Conservation (phyloP, 2,113 vertebrate genomes). For the Cynoglossus semilaevis region DNA sequence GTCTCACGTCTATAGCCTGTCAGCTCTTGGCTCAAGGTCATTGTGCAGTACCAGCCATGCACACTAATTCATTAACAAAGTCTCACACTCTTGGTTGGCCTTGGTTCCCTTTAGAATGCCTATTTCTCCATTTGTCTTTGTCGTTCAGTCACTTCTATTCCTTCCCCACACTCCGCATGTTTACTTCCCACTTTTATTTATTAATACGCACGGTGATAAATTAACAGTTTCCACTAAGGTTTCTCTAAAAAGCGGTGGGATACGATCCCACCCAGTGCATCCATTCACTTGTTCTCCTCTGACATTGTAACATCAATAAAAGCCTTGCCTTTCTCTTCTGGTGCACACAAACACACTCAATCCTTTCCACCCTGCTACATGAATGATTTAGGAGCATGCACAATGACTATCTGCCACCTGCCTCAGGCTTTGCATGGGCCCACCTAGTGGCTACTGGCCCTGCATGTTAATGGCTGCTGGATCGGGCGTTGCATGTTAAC, state of each 20-base stretch:
- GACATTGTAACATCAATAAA: slow-evolving; percentile 36
- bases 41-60: slow-evolving; percentile 57
- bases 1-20: slow-evolving; percentile 57
- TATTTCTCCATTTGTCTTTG: slow-evolving; percentile 58
- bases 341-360: slow-evolving; percentile 29
- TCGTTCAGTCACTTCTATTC: slow-evolving; percentile 41
- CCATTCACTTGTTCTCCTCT: slow-evolving; percentile 24
- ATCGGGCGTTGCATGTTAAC: slow-evolving; percentile 74
- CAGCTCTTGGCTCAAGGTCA: slow-evolving; percentile 63
- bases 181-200: slow-evolving; percentile 1
- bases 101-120: slow-evolving; percentile 55
- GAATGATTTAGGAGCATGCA: slow-evolving; percentile 76
- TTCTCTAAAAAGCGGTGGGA: slow-evolving; percentile 27
- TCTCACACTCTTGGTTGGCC: slow-evolving; percentile 22
- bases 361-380: slow-evolving; percentile 61
- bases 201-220: slow-evolving; percentile 9
- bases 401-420: slow-evolving; percentile 79
- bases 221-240: slow-evolving; percentile 20
- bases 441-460: slow-evolving; percentile 69
- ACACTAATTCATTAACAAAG: slow-evolving; percentile 67
- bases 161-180: neutral
- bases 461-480: slow-evolving; percentile 69
- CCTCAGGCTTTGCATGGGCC: slow-evolving; percentile 64
- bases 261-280: slow-evolving; percentile 15
- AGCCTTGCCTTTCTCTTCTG: slow-evolving; percentile 17